Base-by-base conservation (phyloP, 2,888 invertebrate species). In the Agapetus fuscipes region DNA sequence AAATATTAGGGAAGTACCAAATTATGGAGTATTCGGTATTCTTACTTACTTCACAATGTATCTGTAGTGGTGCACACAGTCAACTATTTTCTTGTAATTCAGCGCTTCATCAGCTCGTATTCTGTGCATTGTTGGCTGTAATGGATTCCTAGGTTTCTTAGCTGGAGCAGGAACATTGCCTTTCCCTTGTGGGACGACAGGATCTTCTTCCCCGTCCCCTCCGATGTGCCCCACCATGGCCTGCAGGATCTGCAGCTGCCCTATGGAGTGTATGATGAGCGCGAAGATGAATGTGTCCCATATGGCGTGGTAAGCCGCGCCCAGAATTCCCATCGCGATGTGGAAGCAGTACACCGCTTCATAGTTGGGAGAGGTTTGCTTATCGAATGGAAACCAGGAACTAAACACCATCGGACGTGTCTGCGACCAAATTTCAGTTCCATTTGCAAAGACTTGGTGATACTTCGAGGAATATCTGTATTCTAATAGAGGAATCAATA, bases 201-300 rank as follows among this genome's bases (percentile, higher is more conserved):
- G n/a, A n/a, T n/a, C n/a, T n/a, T n/a, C n/a, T n/a, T n/a, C n/a
- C n/a, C n/a, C n/a, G n/a, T n/a, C n/a, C n/a, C n/a, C n/a, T n/a
- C n/a, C n/a, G n/a, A 25, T 25, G 10, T 16, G 9, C 12, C 17
- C 20, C 4, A 14, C 12, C 2, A 4, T 6, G 5, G 4, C 9
- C 17, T 54, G 57, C 20, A 68, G 41, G 11, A 67, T 37, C 35
- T 61, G 56, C 9, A 67, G 43, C 39, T 69, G 68, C 2, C 64
- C 67, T 41, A 59, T 50, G 34, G 66, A 61, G 55, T 67, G 67
- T 0, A 59, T 48, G 63, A 68, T 67, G 48, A 67, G 40, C 0
- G 57, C 60, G 0, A 67, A 56, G 3, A 64, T 59, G 28, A 62
- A 63, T 31, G 62, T 55, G 48, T 68, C 68, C 45, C 61, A 68